Evolutionary conservation across 2,888 invertebrate species (phyloP).

Genomic region (Athalia cordata): DNA sequence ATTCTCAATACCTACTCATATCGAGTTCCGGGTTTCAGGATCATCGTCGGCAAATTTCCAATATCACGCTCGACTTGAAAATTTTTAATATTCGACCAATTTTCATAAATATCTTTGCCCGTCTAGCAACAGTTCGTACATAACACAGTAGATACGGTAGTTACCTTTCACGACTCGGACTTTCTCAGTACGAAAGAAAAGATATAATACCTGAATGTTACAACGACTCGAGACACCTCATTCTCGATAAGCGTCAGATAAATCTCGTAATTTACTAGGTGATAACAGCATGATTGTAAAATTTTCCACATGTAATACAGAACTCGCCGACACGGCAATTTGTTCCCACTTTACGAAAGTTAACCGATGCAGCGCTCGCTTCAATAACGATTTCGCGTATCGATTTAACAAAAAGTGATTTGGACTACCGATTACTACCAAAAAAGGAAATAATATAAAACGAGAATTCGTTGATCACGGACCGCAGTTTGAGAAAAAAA

Average conservation of each 20-base stretch:
- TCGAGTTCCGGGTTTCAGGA: no score
- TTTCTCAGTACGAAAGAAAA: neutral
- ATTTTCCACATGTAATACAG: neutral
- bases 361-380: neutral
- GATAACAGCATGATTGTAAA: neutral
- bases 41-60: neutral
- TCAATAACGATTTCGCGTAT: neutral
- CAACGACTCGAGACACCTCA: neutral
- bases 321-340: no score
- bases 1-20: neutral
- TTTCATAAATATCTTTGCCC: slow-evolving; percentile 26
- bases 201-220: neutral
- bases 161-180: neutral
- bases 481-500: slow-evolving; percentile 11
- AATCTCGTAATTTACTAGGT: slow-evolving; percentile 6
- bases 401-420: slow-evolving; percentile 20
- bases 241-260: neutral
- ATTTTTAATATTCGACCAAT: slow-evolving; percentile 17
- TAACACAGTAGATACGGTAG: neutral
- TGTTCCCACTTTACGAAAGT: no score
- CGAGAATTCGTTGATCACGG: neutral
- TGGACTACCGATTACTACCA: neutral
- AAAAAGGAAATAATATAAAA: neutral
- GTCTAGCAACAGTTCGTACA: slow-evolving; percentile 23
- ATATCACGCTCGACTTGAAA: neutral